These are phyloP conservation scores for Schizothorax lantsangensis DNA, from an alignment of 2,797 vertebrate species.

Conservation along the genomic window DNA sequence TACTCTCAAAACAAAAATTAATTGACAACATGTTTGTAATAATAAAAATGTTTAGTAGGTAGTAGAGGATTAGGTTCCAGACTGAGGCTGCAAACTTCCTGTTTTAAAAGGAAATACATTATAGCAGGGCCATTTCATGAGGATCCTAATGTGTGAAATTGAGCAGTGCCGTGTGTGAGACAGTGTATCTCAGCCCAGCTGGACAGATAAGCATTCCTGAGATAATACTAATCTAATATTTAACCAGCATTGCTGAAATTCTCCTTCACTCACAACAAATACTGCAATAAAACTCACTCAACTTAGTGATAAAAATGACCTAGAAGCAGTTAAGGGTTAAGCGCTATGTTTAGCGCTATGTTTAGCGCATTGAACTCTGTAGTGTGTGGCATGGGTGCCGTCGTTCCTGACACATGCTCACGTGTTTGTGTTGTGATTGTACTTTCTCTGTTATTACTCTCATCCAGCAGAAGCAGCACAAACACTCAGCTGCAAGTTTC, in stretches of 20 bases:
- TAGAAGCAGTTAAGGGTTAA: not conserved
- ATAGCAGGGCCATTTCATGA: not conserved
- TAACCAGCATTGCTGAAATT: constrained; percentile 15
- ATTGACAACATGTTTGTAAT: not conserved
- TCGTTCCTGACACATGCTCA: not conserved
- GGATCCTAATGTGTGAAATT: not conserved
- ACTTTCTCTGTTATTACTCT: not conserved
- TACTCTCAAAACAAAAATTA: not conserved
- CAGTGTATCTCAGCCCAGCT: constrained; percentile 5
- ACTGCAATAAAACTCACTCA: too few species aligned
- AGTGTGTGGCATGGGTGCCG: not conserved
- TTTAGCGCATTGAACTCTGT: not conserved
- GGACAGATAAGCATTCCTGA: constrained; percentile 7
- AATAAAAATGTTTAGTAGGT: not conserved
- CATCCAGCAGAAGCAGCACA: not conserved
- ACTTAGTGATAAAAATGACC: not conserved
- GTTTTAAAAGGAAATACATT: not conserved
- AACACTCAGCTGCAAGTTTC: not conserved
- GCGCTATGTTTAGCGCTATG: not conserved
- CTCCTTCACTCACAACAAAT: not conserved
- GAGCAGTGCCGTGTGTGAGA: not conserved
- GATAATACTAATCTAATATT: constrained; percentile 29
- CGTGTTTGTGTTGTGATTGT: not conserved
- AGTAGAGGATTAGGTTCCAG: not conserved
- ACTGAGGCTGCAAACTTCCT: not conserved